Evolutionary conservation across 2,113 vertebrate genomes (phyloP).

Genomic region (Pimephales promelas): DNA sequence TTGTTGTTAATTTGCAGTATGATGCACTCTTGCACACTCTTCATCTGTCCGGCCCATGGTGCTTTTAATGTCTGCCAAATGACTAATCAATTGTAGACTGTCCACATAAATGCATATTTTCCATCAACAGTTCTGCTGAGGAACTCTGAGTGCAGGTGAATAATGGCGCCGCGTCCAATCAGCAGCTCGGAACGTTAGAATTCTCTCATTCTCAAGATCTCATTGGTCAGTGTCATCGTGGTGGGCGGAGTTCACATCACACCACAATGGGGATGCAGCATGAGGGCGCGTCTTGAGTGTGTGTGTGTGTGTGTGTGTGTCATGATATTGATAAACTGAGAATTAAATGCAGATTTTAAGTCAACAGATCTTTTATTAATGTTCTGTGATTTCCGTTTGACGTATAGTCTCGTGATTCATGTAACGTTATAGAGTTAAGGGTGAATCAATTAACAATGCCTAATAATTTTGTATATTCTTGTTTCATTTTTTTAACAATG

Average conservation of each 20-base stretch:
- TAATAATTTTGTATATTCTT: neutral
- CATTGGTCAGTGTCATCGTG: conserved; percentile 63
- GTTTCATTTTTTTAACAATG: neutral
- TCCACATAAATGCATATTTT: neutral
- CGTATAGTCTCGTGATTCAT: too few species aligned
- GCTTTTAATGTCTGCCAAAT: neutral
- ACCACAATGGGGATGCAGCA: conserved; percentile 63
- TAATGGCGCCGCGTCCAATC: neutral
- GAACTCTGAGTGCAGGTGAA: neutral
- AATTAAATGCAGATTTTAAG: conserved; percentile 29
- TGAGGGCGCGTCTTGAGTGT: conserved; percentile 60
- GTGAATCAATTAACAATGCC: too few species aligned
- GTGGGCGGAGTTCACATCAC: conserved; percentile 65
- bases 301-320: neutral
- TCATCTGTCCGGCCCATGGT: too few species aligned
- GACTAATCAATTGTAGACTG: neutral
- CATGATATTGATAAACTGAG: conserved; percentile 11
- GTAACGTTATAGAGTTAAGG: too few species aligned
- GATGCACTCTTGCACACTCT: too few species aligned
- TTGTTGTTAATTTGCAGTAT: neutral
- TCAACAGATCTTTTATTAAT: neutral
- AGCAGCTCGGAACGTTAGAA: conserved; percentile 47
- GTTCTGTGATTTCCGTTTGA: neutral
- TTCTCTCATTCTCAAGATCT: conserved; percentile 26
- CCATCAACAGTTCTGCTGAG: neutral